Conservation (phyloP, 2,113 vertebrate genomes). For the Corythornis madagascariensis region DNA sequence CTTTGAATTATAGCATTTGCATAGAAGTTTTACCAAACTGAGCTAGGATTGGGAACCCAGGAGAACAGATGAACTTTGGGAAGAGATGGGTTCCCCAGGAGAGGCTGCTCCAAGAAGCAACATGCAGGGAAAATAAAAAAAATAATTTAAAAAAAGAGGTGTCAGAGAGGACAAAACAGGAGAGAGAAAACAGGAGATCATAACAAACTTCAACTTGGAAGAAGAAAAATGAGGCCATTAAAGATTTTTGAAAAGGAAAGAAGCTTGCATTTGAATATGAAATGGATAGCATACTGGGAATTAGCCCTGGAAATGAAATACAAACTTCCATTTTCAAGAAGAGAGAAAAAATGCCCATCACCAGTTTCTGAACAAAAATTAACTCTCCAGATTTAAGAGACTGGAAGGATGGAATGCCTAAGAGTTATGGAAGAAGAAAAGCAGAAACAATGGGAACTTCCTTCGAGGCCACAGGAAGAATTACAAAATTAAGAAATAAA, state of each 20-base stretch:
- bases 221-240: neutral
- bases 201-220: neutral
- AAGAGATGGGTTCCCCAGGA: neutral
- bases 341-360: neutral
- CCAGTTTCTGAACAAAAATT: neutral
- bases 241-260: neutral
- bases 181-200: neutral
- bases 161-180: neutral
- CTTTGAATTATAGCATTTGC: neutral
- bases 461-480: neutral
- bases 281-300: neutral
- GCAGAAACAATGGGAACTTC: neutral
- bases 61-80: neutral
- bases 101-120: neutral
- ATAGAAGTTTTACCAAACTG: neutral
- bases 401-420: neutral
- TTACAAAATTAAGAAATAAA: neutral
- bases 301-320: neutral
- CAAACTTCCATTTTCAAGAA: neutral
- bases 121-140: neutral
- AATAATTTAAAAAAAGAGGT: neutral
- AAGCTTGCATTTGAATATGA: neutral
- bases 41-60: neutral
- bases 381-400: neutral
- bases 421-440: neutral